Evolutionary conservation across 2,797 vertebrate species (phyloP), one percentile per base, ranked within the genome.

Genomic region (Cirrhinus mrigala): DNA sequence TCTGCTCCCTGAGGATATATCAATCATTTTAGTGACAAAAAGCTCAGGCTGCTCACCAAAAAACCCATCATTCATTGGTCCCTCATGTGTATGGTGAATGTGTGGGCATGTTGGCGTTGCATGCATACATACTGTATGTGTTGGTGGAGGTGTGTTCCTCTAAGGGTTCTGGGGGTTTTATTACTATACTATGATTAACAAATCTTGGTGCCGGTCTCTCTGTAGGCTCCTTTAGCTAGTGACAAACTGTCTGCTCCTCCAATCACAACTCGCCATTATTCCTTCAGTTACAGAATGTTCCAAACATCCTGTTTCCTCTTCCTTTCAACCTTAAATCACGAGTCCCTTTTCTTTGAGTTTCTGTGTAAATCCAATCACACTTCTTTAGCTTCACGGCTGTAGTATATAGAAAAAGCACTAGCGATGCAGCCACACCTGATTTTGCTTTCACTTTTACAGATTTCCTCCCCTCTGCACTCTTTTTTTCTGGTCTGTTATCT

Each of bases 391-490:
- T 73, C 56, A 75, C 56, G 64, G 24, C 24, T 50, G 27, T 83
- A 6, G 46, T 83, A 29, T 40, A 29, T 40, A 37, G 20, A 74
- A 50, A 56, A 8, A 66, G 62, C 75, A 78, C 64, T 20, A 29
- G 50, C 58, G 29, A 78, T 66, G 33, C 60, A 78, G 50, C 24
- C 50, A 58, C 50, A 58, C 80, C 68, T 82, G 40, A 27, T 81
- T 44, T 82, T 60, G 37, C 86, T 91, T 90, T 85, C 77, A 79
- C 83, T 88, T 81, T 33, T 18, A 54, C 81, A 79, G 84, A 87
- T 86, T 92, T 91, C 88, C 89, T 92, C 88, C 89, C 90, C 86
- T 85, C 81, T 88, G 87, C 91, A 92, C 91, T 88, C 83, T 66
- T 64, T 56, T 50, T 20, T 44, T 74, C 44, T 75, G 44, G 8